phyloP scores from a whole-genome alignment of 1,140 invertebrate species.

The Panulirus ornatus region DNA sequence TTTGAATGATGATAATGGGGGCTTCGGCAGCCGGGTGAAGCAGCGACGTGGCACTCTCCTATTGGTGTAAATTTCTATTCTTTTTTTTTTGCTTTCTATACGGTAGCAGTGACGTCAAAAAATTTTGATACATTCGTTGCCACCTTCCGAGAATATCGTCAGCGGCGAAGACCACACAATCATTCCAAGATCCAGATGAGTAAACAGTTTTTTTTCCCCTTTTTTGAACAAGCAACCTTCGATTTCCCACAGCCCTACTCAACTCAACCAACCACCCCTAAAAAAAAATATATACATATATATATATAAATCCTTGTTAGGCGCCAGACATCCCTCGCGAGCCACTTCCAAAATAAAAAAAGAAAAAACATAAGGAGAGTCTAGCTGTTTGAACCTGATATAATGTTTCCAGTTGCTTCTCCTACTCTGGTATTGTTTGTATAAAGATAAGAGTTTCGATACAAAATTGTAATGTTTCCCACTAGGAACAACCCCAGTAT shows the following conservation, averaged over 20 bases:
- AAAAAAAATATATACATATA: no score
- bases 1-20: constrained; percentile 43
- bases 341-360: constrained; percentile 58
- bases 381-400: constrained; percentile 68
- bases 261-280: constrained; percentile 50
- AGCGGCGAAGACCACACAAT: constrained; percentile 65
- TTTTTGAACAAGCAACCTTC: constrained; percentile 38
- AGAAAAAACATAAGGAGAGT: constrained; percentile 59
- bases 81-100: constrained; percentile 40
- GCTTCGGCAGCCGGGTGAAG: constrained; percentile 70
- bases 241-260: background rate
- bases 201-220: constrained; percentile 32
- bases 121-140: no score
- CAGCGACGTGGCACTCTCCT: constrained; percentile 66
- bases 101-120: constrained; percentile 55
- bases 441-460: constrained; percentile 71
- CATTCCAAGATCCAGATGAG: constrained; percentile 68
- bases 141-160: constrained; percentile 59
- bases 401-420: constrained; percentile 64
- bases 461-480: constrained; percentile 68
- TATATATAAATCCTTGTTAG: no score
- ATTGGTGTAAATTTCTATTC: constrained; percentile 69
- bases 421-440: constrained; percentile 68
- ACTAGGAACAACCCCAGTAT: constrained; percentile 72
- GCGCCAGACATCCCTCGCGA: constrained; percentile 61